Conservation (phyloP, 2,113 vertebrate species). For the Lutjanus erythropterus region DNA sequence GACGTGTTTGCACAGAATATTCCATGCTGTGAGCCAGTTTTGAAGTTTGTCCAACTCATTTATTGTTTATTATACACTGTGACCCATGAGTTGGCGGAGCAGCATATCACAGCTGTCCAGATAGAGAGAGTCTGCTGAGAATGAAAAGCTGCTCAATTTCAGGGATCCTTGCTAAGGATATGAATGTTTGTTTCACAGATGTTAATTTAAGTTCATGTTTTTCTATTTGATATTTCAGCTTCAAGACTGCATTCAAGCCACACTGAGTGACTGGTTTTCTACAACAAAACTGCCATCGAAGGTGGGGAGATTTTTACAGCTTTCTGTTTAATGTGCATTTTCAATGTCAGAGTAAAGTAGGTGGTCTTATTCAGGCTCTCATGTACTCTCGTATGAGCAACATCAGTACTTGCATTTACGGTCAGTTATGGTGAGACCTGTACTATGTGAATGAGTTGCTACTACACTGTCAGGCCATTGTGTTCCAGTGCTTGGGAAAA, state of each 20-base stretch:
- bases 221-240: conserved; percentile 86
- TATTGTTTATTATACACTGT: neutral
- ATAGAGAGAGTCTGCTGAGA: neutral
- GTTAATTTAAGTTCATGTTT: neutral
- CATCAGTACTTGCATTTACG: neutral
- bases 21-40: neutral
- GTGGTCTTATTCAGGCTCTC: neutral
- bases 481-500: conserved; percentile 46
- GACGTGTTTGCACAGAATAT: neutral
- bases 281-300: conserved; percentile 80
- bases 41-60: neutral
- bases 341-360: neutral
- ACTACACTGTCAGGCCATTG: neutral
- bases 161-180: neutral
- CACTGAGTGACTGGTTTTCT: conserved; percentile 92
- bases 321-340: neutral
- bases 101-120: conserved; percentile 1
- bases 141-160: neutral
- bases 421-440: neutral
- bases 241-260: conserved; percentile 95
- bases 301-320: conserved; percentile 76
- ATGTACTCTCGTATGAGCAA: neutral
- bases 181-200: neutral
- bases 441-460: neutral
- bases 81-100: neutral